These are phyloP conservation scores for Neoscelio sp. DNA, from an alignment of 2,888 invertebrate genomes.

Conservation along the genomic window DNA sequence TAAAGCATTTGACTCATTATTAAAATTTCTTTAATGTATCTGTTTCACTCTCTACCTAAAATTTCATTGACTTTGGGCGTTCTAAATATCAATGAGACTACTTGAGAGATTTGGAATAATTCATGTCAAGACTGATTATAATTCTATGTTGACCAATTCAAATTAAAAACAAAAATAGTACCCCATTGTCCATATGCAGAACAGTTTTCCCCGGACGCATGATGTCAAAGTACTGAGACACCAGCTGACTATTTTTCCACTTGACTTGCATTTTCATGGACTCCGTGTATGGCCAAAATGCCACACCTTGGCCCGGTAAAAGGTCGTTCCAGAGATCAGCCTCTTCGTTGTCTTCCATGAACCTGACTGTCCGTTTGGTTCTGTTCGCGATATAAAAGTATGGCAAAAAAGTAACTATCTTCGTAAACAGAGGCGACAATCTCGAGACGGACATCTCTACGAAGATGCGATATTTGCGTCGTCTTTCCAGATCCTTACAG, in stretches of 20 bases:
- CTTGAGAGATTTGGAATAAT: too few relatives aligned
- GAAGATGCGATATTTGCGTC: slow-evolving; percentile 89
- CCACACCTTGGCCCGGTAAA: slow-evolving; percentile 87
- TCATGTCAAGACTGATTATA: too few relatives aligned
- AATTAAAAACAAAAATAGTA: slow-evolving; percentile 74
- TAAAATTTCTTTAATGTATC: too few relatives aligned
- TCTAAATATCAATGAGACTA: too few relatives aligned
- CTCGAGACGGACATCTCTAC: slow-evolving; percentile 89
- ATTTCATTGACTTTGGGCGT: too few relatives aligned
- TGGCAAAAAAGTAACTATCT: slow-evolving; percentile 91
- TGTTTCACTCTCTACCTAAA: too few relatives aligned
- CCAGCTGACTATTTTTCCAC: slow-evolving; percentile 89
- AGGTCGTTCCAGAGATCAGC: slow-evolving; percentile 93
- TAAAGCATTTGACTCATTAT: slow-evolving; percentile 94
- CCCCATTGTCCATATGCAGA: slow-evolving; percentile 93
- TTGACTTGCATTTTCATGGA: slow-evolving; percentile 93
- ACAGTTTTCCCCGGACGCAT: slow-evolving; percentile 89
- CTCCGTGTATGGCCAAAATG: slow-evolving; percentile 93
- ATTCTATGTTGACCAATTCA: background rate
- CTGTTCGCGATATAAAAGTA: slow-evolving; percentile 91
- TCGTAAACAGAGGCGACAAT: slow-evolving; percentile 89
- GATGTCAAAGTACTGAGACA: slow-evolving; percentile 91
- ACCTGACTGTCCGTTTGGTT: slow-evolving; percentile 86
- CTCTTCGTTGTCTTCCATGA: slow-evolving; percentile 94
- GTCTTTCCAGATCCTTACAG: slow-evolving; percentile 88